Evolutionary conservation across 1,140 invertebrate species (phyloP).

Genomic region (Papilio xuthus): DNA sequence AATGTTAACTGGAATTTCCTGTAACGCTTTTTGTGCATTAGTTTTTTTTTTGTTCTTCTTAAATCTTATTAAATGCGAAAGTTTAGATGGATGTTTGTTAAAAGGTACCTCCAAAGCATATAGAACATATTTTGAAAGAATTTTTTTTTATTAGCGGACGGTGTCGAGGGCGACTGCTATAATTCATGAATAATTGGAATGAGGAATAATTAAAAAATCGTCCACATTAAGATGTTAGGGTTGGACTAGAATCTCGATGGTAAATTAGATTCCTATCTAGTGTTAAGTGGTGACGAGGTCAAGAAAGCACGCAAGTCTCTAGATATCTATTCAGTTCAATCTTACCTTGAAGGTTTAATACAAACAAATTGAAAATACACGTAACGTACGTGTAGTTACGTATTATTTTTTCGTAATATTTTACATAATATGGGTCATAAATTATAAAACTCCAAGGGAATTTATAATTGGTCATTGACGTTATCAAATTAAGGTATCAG

Average conservation of each 20-base stretch:
- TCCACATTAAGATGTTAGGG: background rate
- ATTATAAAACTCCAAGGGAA: too few species aligned
- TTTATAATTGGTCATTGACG: too few species aligned
- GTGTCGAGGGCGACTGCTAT: too few species aligned
- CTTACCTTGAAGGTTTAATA: background rate
- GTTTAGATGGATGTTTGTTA: too few species aligned
- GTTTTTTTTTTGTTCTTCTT: too few species aligned
- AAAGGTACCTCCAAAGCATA: too few species aligned
- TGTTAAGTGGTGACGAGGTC: slow-evolving; percentile 16
- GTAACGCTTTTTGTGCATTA: too few species aligned
- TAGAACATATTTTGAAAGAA: too few species aligned
- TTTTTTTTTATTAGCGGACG: too few species aligned
- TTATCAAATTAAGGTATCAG: background rate
- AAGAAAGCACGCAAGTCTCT: slow-evolving; percentile 9
- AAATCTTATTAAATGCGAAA: too few species aligned
- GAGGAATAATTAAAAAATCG: background rate
- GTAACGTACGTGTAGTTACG: background rate
- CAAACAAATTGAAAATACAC: background rate
- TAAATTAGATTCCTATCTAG: slow-evolving; percentile 11
- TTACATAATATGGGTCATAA: too few species aligned
- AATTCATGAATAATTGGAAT: background rate
- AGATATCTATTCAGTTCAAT: slow-evolving; percentile 15
- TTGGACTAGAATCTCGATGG: background rate
- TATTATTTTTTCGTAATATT: background rate
- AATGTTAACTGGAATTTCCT: too few species aligned